phyloP scores from a whole-genome alignment of 2,113 vertebrate genomes.

The Macaca fascicularis region DNA sequence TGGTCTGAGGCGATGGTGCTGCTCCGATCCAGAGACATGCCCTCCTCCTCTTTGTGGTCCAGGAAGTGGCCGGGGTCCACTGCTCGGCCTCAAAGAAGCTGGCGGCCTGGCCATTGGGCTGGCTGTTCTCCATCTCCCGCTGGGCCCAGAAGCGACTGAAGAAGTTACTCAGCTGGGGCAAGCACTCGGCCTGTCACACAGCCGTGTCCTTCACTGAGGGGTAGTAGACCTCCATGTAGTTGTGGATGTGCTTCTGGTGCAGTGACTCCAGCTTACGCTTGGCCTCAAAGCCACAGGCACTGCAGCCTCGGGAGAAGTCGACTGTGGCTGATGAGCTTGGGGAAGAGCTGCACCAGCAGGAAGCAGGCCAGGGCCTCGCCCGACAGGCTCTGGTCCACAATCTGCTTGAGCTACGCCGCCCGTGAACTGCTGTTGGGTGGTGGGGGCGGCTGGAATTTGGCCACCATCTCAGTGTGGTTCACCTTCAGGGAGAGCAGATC shows the following conservation, averaged over 20 bases:
- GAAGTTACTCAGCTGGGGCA: constrained; percentile 96
- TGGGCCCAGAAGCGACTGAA: constrained; percentile 98
- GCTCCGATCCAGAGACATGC: too few species aligned
- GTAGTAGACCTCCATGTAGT: constrained; percentile 97
- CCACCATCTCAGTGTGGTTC: too few species aligned
- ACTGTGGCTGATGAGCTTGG: constrained; percentile 92
- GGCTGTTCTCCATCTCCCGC: constrained; percentile 94
- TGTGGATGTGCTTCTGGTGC: constrained; percentile 96
- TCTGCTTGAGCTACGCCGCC: constrained; percentile 91
- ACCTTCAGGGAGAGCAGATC: too few species aligned
- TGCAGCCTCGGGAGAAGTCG: constrained; percentile 90
- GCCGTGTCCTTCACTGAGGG: constrained; percentile 92
- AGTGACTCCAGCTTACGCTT: constrained; percentile 95
- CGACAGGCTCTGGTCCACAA: constrained; percentile 94
- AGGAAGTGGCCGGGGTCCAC: constrained; percentile 89
- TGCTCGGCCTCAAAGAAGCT: constrained; percentile 85
- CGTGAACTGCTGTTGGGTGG: constrained; percentile 84
- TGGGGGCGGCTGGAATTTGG: too few species aligned
- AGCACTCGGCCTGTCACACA: constrained; percentile 95
- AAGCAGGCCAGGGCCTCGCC: constrained; percentile 94
- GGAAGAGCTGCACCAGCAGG: constrained; percentile 96
- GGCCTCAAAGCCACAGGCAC: constrained; percentile 86
- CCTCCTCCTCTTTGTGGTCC: constrained; percentile 75
- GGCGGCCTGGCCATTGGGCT: constrained; percentile 86
- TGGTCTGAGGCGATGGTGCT: too few species aligned